Conservation (phyloP, 2,797 vertebrate genomes). For the Takifugu ocellatus region DNA sequence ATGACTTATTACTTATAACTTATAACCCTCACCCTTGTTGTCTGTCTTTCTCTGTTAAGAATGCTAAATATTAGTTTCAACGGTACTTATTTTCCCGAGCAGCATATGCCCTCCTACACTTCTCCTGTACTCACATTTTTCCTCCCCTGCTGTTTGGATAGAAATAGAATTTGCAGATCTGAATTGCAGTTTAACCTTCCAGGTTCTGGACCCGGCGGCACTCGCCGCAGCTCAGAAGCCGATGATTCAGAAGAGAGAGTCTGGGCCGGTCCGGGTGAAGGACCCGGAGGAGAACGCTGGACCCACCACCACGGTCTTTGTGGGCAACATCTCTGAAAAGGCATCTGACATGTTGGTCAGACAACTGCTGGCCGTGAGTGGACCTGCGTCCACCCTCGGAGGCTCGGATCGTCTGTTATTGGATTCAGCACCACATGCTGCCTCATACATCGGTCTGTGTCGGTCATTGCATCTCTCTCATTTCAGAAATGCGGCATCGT, state of each 20-base stretch:
- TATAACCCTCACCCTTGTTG: neutral
- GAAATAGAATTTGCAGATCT: neutral
- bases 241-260: conserved; percentile 83
- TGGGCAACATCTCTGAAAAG: conserved; percentile 98
- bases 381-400: neutral
- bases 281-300: conserved; percentile 85
- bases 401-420: neutral
- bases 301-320: conserved; percentile 97
- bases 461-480: neutral
- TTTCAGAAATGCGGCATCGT: conserved; percentile 95
- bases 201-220: conserved; percentile 87
- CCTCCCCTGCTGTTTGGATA: neutral
- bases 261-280: conserved; percentile 76
- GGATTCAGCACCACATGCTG: neutral
- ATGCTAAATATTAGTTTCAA: neutral
- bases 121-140: no score
- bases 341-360: conserved; percentile 98
- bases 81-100: neutral
- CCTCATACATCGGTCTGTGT: neutral
- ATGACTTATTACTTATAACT: neutral
- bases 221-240: conserved; percentile 90
- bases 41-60: neutral
- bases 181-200: conserved; percentile 12
- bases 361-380: conserved; percentile 93
- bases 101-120: no score